phyloP scores from a whole-genome alignment of 1,140 invertebrate species.

The Drosophila aff. region DNA sequence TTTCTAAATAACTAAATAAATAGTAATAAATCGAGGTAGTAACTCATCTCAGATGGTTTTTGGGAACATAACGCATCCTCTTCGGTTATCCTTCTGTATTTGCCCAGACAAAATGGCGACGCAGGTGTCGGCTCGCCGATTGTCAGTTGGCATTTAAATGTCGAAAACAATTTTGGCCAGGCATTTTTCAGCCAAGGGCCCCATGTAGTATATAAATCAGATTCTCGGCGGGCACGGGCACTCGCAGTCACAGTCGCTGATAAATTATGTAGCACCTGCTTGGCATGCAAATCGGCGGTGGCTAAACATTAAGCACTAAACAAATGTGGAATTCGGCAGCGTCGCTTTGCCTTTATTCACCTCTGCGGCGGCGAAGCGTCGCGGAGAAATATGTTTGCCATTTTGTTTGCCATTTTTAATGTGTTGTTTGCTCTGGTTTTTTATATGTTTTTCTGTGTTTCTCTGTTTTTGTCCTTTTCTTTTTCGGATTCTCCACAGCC shows the following conservation, averaged over 20 bases:
- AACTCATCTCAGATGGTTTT: background rate
- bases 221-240: constrained; percentile 29
- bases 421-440: constrained; percentile 53
- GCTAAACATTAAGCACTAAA: constrained; percentile 77
- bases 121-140: constrained; percentile 44
- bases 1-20: background rate
- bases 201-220: constrained; percentile 69
- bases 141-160: constrained; percentile 62
- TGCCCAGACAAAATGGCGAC: constrained; percentile 53
- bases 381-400: constrained; percentile 76
- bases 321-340: constrained; percentile 70
- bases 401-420: constrained; percentile 84
- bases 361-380: constrained; percentile 46
- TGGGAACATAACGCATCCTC: background rate
- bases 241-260: constrained; percentile 41
- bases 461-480: constrained; percentile 37
- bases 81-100: constrained; percentile 4
- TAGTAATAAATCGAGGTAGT: background rate
- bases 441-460: constrained; percentile 6
- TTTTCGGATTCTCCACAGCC: constrained; percentile 21
- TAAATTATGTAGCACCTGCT: constrained; percentile 75
- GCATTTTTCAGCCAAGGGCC: constrained; percentile 45
- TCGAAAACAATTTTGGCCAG: constrained; percentile 48
- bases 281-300: constrained; percentile 72
- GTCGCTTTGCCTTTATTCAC: constrained; percentile 63